Percentiles rank a stretch among this genome's conserved stretches.
Evolutionary conservation across 1,140 invertebrate species (phyloP).

Genomic region (Leptopilina clavipes): DNA sequence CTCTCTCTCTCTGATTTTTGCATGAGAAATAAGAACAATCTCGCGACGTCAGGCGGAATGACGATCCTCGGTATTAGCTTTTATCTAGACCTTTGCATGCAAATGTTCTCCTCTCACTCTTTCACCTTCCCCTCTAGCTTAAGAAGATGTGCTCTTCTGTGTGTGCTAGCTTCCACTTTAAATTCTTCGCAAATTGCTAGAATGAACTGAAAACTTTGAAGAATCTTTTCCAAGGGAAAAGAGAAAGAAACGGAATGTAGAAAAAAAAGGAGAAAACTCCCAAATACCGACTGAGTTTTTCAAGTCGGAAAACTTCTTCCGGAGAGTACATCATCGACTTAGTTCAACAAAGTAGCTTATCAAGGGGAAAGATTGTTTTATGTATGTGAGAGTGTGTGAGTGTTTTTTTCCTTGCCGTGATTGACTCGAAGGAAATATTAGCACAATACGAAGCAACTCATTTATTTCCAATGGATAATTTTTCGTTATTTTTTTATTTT

Average conservation of each 20-base stretch:
- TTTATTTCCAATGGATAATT: no score
- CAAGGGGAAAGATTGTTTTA: slow-evolving; percentile 22
- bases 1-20: background rate
- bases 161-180: slow-evolving; percentile 16
- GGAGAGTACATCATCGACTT: slow-evolving; percentile 26
- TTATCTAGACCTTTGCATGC: slow-evolving; percentile 25
- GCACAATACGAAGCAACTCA: background rate
- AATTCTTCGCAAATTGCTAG: slow-evolving; percentile 29
- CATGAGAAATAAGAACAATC: slow-evolving; percentile 32
- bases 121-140: background rate
- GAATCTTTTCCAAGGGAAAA: slow-evolving; percentile 14
- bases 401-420: slow-evolving; percentile 5
- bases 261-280: background rate
- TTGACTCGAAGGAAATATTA: background rate
- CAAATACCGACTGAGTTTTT: slow-evolving; percentile 28
- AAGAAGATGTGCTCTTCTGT: slow-evolving; percentile 7
- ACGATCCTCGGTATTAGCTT: slow-evolving; percentile 30
- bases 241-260: background rate
- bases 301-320: slow-evolving; percentile 1
- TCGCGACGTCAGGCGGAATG: slow-evolving; percentile 24
- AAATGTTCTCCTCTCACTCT: background rate
- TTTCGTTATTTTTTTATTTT: no score
- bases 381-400: no score
- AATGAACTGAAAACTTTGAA: slow-evolving; percentile 34
- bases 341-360: slow-evolving; percentile 33